These are phyloP conservation scores for Philaethria dido DNA, from an alignment of 2,888 invertebrate genomes.

Conservation along the genomic window DNA sequence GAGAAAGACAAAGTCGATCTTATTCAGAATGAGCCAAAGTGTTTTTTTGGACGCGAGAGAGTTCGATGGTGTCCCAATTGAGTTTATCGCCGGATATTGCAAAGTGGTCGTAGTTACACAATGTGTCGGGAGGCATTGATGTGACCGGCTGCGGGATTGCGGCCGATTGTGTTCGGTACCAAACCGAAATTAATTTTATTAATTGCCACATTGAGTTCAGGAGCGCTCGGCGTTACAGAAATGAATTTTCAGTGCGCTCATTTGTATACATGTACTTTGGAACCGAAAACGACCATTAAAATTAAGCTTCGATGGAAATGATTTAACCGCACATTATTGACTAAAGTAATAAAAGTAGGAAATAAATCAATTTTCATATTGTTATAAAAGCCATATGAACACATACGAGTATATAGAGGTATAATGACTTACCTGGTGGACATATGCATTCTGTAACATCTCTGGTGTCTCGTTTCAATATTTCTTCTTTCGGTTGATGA, in stretches of 20 bases:
- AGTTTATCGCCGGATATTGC: conserved; percentile 81
- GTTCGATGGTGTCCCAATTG: conserved; percentile 65
- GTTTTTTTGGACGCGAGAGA: conserved; percentile 51
- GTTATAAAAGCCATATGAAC: not conserved
- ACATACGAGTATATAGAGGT: not conserved
- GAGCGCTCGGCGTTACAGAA: conserved; percentile 32
- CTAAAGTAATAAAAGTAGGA: conserved; percentile 7
- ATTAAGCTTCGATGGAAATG: conserved; percentile 39
- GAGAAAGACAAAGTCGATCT: conserved; percentile 57
- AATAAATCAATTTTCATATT: conserved; percentile 10
- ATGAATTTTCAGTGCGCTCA: conserved; percentile 29
- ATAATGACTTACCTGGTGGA: conserved; percentile 69
- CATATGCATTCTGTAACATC: conserved; percentile 74
- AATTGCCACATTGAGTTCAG: conserved; percentile 44
- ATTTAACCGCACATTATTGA: conserved; percentile 20
- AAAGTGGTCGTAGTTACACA: conserved; percentile 75
- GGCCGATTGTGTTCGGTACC: conserved; percentile 50
- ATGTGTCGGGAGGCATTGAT: conserved; percentile 71
- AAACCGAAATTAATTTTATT: conserved; percentile 50
- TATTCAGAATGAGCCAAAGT: conserved; percentile 59
- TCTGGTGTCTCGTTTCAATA: conserved; percentile 62
- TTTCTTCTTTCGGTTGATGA: conserved; percentile 50
- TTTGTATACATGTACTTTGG: conserved; percentile 32
- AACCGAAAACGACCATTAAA: conserved; percentile 35
- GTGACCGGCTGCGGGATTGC: conserved; percentile 57